phyloP scores from a whole-genome alignment of 1,140 invertebrate genomes.

The Drosophila varians region DNA sequence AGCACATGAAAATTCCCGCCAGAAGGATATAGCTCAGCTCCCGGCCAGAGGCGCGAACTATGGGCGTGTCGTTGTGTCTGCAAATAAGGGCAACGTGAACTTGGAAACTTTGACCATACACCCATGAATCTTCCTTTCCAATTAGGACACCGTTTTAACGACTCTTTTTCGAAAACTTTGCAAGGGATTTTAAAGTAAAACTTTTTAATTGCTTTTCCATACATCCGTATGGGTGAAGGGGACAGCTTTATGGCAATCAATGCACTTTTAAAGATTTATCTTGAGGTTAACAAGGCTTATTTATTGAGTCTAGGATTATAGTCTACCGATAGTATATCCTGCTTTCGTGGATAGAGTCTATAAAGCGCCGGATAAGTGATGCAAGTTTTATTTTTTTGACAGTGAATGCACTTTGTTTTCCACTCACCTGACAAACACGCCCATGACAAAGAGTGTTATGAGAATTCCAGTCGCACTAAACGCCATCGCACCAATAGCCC shows the following conservation, averaged over 20 bases:
- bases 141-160: neutral
- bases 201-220: conserved; percentile 62
- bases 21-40: conserved; percentile 95
- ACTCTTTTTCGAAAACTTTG: conserved; percentile 16
- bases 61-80: conserved; percentile 92
- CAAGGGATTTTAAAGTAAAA: conserved; percentile 21
- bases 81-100: neutral
- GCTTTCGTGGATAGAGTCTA: no score
- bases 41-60: conserved; percentile 94
- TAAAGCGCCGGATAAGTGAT: no score
- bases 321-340: no score
- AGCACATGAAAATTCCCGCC: conserved; percentile 94
- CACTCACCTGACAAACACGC: conserved; percentile 86
- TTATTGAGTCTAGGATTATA: no score
- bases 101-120: conserved; percentile 13
- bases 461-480: conserved; percentile 91
- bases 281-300: no score
- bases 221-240: neutral
- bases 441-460: conserved; percentile 88
- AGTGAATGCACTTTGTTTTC: neutral
- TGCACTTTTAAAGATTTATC: neutral
- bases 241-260: neutral
- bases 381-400: no score
- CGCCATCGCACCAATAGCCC: conserved; percentile 95
- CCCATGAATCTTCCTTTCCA: conserved; percentile 1